These are phyloP conservation scores for Jacana jacana DNA, from an alignment of 2,113 vertebrate species.

Conservation along the genomic window DNA sequence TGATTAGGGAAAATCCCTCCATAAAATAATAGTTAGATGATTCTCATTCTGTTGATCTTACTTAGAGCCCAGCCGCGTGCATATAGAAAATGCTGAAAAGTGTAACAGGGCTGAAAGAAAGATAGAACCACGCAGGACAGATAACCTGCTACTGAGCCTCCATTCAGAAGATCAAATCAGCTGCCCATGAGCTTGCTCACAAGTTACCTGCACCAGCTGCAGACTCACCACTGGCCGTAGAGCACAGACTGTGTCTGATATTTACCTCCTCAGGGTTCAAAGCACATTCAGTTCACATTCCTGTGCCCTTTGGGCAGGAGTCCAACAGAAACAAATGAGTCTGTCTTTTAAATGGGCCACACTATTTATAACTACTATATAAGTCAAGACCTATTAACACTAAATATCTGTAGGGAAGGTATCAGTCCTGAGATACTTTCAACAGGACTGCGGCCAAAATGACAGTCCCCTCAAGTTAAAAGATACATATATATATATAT, in stretches of 20 bases:
- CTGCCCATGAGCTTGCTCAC: background rate
- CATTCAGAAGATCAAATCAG: background rate
- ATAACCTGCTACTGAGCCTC: background rate
- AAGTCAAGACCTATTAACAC: background rate
- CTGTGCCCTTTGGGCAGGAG: background rate
- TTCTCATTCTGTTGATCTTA: background rate
- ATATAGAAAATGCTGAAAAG: background rate
- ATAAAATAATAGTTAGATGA: background rate
- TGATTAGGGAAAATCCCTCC: background rate
- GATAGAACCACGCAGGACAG: background rate
- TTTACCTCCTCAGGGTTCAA: background rate
- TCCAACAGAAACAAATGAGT: background rate
- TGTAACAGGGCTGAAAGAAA: background rate
- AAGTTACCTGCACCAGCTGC: background rate
- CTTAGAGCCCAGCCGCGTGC: background rate
- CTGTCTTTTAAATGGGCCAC: background rate
- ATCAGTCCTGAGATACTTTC: background rate
- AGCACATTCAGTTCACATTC: background rate
- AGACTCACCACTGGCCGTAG: background rate
- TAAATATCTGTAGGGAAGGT: background rate
- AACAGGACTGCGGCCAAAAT: background rate
- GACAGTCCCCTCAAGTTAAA: background rate
- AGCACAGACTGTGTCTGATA: accelerated
- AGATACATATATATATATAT: background rate
- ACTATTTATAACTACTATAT: background rate